Conservation (phyloP, 2,113 vertebrate species). For the Syngnathus scovelli region DNA sequence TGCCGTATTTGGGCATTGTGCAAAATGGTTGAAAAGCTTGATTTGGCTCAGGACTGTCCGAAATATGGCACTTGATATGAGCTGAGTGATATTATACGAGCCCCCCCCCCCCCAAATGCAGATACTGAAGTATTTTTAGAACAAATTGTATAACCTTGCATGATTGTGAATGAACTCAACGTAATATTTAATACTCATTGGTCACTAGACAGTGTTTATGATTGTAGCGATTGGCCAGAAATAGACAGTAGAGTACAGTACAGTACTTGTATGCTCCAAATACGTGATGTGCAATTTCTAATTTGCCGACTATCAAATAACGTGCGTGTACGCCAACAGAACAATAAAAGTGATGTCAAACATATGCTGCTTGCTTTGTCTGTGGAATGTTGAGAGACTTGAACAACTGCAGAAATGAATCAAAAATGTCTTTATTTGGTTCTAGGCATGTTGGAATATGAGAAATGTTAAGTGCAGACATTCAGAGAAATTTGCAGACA, state of each 20-base stretch:
- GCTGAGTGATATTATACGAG: neutral
- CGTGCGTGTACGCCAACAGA: neutral
- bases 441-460: slow-evolving; percentile 53
- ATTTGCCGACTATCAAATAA: neutral
- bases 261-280: neutral
- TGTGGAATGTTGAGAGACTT: too few species aligned
- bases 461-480: slow-evolving; percentile 16
- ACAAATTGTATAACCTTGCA: neutral
- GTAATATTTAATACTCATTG: neutral
- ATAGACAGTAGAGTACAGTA: neutral
- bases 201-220: neutral
- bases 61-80: too few species aligned
- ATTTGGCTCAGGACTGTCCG: neutral
- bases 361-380: neutral
- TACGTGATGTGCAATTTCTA: neutral
- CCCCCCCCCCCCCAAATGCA: neutral
- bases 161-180: neutral
- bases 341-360: slow-evolving; percentile 1
- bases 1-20: neutral
- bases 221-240: neutral
- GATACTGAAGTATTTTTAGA: neutral
- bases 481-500: slow-evolving; percentile 10
- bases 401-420: neutral
- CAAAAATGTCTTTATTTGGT: slow-evolving; percentile 69
- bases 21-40: neutral